Evolutionary conservation across 1,140 invertebrate genomes (phyloP), one percentile per base, ranked within the genome.

Genomic region (Euschistus heros): DNA sequence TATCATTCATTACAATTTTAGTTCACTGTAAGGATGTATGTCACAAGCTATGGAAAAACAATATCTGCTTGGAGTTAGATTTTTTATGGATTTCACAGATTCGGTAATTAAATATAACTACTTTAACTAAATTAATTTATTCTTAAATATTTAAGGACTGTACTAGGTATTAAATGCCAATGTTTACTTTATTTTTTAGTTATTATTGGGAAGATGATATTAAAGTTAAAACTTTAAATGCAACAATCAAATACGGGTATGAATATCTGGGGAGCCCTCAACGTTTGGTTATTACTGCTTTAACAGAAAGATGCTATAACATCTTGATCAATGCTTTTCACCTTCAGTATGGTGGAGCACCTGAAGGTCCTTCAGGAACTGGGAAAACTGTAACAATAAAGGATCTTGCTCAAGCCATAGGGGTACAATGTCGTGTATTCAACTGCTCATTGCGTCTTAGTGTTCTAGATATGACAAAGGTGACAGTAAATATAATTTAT

Each of bases 361-460:
- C 91, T 0, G 92, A 93, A 72, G 92, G 92, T 2, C 90, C 92
- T 0, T 89, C 90, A 0, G 89, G 89, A 7, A 93, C 91, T 0
- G 91, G 91, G 17, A 94, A 94, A 76, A 92, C 89, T 0, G 90
- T 93, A 76, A 94, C 90, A 2, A 88, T 87, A 0, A 94, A 94
- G 77, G 91, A 94, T 78, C 75, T 92, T 68, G 90, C 90, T 14
- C 91, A 94, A 77, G 91, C 91, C 0, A 73, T 96, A 5, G 92
- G 92, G 0, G 88, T 94, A 0, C 91, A 94, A 71, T 95, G 92
- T 72, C 88, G 95, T 1, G 91, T 95, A 0, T 96, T 95, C 76
- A 96, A 95, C 75, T 96, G 92, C 71, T 96, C 92, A 0, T 91
- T 94, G 72, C 89, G 91, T n/a, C 76, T 96, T 54, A 91, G 95